phyloP scores from a whole-genome alignment of 2,113 vertebrate genomes.

The Ophthalmolycus amberensis region DNA sequence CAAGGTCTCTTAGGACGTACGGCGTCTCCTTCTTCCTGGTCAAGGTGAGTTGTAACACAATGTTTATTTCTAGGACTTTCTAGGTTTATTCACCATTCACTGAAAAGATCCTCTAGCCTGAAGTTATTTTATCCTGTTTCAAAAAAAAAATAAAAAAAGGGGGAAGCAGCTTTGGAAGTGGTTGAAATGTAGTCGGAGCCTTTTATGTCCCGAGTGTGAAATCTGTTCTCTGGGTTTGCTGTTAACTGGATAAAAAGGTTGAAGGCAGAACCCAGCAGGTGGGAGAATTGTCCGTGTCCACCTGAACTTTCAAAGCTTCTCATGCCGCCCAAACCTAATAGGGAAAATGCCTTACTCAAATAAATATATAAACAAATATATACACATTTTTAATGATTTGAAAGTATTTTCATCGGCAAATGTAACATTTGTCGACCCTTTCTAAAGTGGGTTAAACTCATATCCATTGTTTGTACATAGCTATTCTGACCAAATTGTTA shows the following conservation, averaged over 20 bases:
- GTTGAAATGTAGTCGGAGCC: not conserved
- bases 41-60: slow-evolving; percentile 84
- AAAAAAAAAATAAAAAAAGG: not conserved
- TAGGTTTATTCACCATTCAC: not conserved
- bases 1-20: slow-evolving; percentile 93
- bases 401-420: not conserved
- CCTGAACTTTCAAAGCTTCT: slow-evolving; percentile 43
- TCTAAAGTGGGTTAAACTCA: not conserved
- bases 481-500: not conserved
- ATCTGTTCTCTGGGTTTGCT: slow-evolving; percentile 32
- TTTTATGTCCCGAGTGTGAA: slow-evolving; percentile 56
- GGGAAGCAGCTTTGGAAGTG: slow-evolving; percentile 16
- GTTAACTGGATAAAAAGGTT: slow-evolving; percentile 48
- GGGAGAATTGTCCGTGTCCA: slow-evolving; percentile 23
- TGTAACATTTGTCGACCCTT: not conserved
- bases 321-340: slow-evolving; percentile 7
- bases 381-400: not conserved
- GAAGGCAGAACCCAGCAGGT: slow-evolving; percentile 4
- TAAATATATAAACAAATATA: not conserved
- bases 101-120: slow-evolving; percentile 2
- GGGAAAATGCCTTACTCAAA: not conserved
- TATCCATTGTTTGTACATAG: not conserved
- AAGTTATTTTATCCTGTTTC: slow-evolving; percentile 11
- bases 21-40: slow-evolving; percentile 98
- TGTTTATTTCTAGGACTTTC: not conserved